Conservation (phyloP, 2,113 vertebrate species). For the Seriola quinqueradiata region DNA sequence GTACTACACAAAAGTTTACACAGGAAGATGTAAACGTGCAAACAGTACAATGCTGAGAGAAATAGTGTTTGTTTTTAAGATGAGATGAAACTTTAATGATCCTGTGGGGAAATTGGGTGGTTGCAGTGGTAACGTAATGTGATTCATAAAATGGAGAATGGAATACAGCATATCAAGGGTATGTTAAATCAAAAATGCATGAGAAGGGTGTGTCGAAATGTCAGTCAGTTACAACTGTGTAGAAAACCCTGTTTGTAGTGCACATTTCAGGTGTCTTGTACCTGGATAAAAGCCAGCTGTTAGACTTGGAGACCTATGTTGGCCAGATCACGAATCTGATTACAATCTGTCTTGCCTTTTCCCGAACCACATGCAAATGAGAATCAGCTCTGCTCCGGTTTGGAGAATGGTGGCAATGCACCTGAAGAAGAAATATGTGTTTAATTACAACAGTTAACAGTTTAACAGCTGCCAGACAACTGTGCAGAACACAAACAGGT, state of each 20-base stretch:
- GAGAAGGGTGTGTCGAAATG: neutral
- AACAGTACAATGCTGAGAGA: constrained; percentile 1
- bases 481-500: neutral
- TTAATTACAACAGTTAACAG: neutral
- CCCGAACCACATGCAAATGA: neutral
- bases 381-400: neutral
- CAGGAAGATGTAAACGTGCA: neutral
- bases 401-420: neutral
- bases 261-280: neutral
- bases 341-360: neutral
- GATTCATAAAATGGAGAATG: constrained; percentile 5
- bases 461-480: neutral
- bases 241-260: too few species aligned
- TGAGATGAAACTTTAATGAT: constrained; percentile 32
- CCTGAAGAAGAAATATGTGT: neutral
- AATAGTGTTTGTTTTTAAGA: constrained; percentile 10
- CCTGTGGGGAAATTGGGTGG: neutral
- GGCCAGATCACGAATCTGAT: neutral
- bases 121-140: constrained; percentile 1
- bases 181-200: neutral
- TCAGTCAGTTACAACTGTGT: neutral
- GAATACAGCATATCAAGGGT: neutral
- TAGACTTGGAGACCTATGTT: too few species aligned
- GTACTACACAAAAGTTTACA: neutral
- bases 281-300: too few species aligned